Evolutionary conservation across 2,113 vertebrate genomes (phyloP), one percentile per base, ranked within the genome.

Genomic region (Anser brachyrhynchus): DNA sequence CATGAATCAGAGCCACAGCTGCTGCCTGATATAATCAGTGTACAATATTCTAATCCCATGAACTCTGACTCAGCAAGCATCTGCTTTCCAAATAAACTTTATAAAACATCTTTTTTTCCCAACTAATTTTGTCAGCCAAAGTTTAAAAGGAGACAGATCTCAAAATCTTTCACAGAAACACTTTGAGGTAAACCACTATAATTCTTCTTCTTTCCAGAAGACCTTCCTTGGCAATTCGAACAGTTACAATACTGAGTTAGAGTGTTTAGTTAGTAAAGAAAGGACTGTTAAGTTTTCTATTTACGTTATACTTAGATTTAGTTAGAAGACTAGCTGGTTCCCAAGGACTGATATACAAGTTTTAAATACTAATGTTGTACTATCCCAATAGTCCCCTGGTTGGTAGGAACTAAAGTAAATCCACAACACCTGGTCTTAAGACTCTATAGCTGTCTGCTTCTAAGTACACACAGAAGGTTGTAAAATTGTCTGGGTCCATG

Each of bases 61-160:
- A 95, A 94, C 85, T 96, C 96, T 81, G 88, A 96, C 86, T 96
- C 92, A 97, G 87, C 92, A 96, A 96, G 85, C 93, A 96, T 95
- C 96, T 97, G 96, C 82, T 91, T 95, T 95, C 61, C 77, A 96
- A 92, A 94, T 79, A 87, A 94, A 95, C 71, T 78, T 93, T 78
- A 87, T 76, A 54, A 89, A 95, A 85, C 59, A 71, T 18, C 1
- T 8, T 72, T 72, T 88, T 91, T 92, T 84, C 33, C 78, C 26
- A 89, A 77, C 62, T 84, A n/a, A 84, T 97, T 92, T 87, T 91
- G 49, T 70, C 87, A 83, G 64, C 14, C 55, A 77, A 62, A 51
- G 51, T 94, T 90, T 90, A 94, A 91, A 92, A 91, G 66, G 29
- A 91, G 81, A 77, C 41, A 90, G 44, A 73, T 85, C 84, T 31